Evolutionary conservation across 2,888 invertebrate genomes (phyloP).

Genomic region (Chymomyza caudatula): DNA sequence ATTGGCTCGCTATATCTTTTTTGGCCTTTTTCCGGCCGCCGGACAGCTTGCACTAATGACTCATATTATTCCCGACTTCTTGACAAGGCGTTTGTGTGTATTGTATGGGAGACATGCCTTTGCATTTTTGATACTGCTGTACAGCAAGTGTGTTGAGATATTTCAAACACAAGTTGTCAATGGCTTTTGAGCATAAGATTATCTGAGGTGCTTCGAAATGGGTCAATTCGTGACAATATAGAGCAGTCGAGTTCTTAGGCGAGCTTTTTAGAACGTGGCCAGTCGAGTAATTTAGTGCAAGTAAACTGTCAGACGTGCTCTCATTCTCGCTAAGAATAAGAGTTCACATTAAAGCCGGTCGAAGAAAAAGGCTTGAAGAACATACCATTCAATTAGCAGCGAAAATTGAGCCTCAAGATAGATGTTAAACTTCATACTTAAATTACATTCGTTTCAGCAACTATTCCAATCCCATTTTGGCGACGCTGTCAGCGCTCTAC

Average conservation of each 20-base stretch:
- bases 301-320: not conserved
- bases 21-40: not conserved
- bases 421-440: too few species aligned
- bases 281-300: not conserved
- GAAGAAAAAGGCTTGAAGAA: too few species aligned
- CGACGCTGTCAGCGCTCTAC: slow-evolving; percentile 15
- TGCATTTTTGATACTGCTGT: slow-evolving; percentile 24
- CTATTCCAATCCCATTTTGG: not conserved
- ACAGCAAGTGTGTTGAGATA: slow-evolving; percentile 45
- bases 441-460: not conserved
- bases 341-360: too few species aligned
- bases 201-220: slow-evolving; percentile 27
- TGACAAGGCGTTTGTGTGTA: not conserved
- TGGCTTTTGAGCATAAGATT: slow-evolving; percentile 13
- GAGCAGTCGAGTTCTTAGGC: not conserved
- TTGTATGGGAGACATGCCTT: slow-evolving; percentile 26
- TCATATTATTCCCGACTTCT: slow-evolving; percentile 43
- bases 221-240: not conserved
- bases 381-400: too few species aligned
- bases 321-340: too few species aligned
- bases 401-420: too few species aligned
- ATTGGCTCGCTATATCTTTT: slow-evolving; percentile 10
- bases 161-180: slow-evolving; percentile 37
- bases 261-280: not conserved
- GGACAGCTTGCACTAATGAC: slow-evolving; percentile 51